Percentiles rank a stretch among this genome's conserved stretches.
Conservation (phyloP, 2,113 vertebrate genomes). For the Synchiropus splendidus region DNA sequence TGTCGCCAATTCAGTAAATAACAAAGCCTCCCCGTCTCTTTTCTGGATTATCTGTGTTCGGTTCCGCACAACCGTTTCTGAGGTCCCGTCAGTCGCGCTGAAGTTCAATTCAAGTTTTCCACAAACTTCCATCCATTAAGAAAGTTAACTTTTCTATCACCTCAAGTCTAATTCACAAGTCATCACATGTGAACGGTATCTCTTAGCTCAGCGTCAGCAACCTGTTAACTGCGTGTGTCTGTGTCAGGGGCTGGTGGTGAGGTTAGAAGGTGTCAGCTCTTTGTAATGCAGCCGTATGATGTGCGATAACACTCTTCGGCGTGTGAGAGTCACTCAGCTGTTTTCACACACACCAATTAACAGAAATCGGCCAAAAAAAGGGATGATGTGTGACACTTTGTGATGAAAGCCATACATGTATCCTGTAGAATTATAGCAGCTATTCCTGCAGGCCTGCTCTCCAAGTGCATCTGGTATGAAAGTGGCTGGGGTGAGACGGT, state of each 20-base stretch:
- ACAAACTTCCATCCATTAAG: neutral
- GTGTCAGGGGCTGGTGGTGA: conserved; percentile 5
- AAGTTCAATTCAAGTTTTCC: too few relatives aligned
- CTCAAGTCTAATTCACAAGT: conserved; percentile 27
- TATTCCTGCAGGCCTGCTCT: too few relatives aligned
- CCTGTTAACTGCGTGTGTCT: conserved; percentile 24
- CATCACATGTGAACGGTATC: conserved; percentile 25
- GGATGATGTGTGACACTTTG: conserved; percentile 7
- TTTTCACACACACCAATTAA: conserved; percentile 62
- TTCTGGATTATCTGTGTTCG: too few relatives aligned
- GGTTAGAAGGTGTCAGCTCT: conserved; percentile 38
- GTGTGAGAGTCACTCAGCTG: conserved; percentile 35
- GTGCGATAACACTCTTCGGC: conserved; percentile 50
- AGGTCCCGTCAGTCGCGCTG: too few relatives aligned
- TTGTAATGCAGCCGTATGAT: conserved; percentile 24
- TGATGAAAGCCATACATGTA: conserved; percentile 13
- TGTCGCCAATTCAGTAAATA: too few relatives aligned
- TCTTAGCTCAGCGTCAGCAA: conserved; percentile 17
- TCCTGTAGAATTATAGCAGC: too few relatives aligned
- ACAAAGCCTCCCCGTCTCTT: too few relatives aligned
- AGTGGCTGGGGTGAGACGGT: neutral
- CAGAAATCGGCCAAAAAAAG: conserved; percentile 48
- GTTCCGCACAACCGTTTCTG: too few relatives aligned
- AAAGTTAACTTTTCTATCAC: conserved; percentile 52
- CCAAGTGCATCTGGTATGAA: conserved; percentile 13